Base-by-base conservation (phyloP, 2,888 invertebrate species). In the Stenodera caucasica region DNA sequence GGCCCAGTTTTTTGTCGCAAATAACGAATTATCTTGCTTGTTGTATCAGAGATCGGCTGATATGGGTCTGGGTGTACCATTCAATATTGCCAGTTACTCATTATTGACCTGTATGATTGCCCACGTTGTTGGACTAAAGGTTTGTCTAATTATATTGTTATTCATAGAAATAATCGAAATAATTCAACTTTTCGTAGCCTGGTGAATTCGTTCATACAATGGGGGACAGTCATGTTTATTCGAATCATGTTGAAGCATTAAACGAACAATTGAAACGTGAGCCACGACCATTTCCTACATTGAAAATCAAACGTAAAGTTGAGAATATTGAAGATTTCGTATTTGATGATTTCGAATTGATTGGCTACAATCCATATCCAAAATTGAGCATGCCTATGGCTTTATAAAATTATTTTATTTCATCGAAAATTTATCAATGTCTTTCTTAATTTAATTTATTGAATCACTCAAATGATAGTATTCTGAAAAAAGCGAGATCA, bases 41-140 rank as follows among this genome's bases (percentile, higher is more conserved):
- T 80, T 98, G 67, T 98, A 98, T 78, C 98, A 99, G 80, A 85
- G 98, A 67, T 97, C 97, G 71, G 98, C 96, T 7, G 98, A 99
- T 78, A 94, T 98, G 91, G 97, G 97, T 2, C 84, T 98, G 1
- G 98, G 98, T n/a, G 96, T 98, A 0, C 98, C 98, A 11, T 98
- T 98, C 80, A 98, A 98, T 81, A 96, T 99, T 71, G 98, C 98
- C 53, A 97, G 97, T 71, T 99, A 98, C 81, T 87, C 98, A 1
- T 79, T 98, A 29, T 84, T 98, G 2, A 97, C 96, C 2, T 91
- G 90, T 73, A 97, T 99, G 96, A 90, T 98, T 67, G 98, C 98
- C 23, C 94, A 97, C 76, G 87, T 98, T 18, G 95, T 96, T n/a
- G 89, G 88, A 50, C 83, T 97, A 49, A 89, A 95, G 85, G 92